Conservation (phyloP, 2,888 invertebrate genomes). For the Drosophila nr. fundita region DNA sequence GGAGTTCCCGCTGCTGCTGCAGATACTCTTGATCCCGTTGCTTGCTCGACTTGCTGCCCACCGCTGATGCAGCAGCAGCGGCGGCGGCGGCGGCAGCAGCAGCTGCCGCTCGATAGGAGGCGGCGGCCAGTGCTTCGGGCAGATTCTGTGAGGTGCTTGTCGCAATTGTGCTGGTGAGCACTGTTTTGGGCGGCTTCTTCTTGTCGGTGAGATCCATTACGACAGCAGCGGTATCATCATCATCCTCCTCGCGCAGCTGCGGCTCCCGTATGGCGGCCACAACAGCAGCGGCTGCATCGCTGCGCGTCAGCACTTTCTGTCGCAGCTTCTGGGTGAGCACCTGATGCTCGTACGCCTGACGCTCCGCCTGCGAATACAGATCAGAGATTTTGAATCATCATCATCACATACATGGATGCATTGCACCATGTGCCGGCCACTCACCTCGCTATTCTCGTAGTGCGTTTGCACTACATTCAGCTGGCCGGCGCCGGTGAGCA, state of each 20-base stretch:
- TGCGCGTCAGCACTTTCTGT: constrained; percentile 93
- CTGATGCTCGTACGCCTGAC: constrained; percentile 87
- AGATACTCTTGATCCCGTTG: constrained; percentile 86
- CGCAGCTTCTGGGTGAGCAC: constrained; percentile 93
- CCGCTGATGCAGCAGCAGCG: not conserved
- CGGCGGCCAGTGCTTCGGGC: constrained; percentile 85
- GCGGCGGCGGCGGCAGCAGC: constrained; percentile 5
- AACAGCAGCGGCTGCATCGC: constrained; percentile 86
- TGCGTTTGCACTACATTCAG: constrained; percentile 84
- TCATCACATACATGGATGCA: not conserved
- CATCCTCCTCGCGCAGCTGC: constrained; percentile 87
- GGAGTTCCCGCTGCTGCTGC: constrained; percentile 88
- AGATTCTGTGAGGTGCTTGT: constrained; percentile 84
- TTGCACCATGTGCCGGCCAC: constrained; percentile 34
- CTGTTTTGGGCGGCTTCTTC: constrained; percentile 86
- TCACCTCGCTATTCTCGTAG: constrained; percentile 85
- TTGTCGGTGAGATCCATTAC: constrained; percentile 92
- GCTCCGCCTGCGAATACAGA: constrained; percentile 83
- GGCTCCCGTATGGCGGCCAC: constrained; percentile 80
- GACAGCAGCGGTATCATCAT: constrained; percentile 86
- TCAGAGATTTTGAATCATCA: not conserved
- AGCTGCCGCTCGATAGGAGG: constrained; percentile 51
- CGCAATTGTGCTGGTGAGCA: constrained; percentile 86
- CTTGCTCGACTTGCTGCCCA: constrained; percentile 55
- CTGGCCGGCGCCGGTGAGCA: constrained; percentile 87